Evolutionary conservation across 92 coral and sea anemone species (phyloP).

Genomic region (Muricea muricata): DNA sequence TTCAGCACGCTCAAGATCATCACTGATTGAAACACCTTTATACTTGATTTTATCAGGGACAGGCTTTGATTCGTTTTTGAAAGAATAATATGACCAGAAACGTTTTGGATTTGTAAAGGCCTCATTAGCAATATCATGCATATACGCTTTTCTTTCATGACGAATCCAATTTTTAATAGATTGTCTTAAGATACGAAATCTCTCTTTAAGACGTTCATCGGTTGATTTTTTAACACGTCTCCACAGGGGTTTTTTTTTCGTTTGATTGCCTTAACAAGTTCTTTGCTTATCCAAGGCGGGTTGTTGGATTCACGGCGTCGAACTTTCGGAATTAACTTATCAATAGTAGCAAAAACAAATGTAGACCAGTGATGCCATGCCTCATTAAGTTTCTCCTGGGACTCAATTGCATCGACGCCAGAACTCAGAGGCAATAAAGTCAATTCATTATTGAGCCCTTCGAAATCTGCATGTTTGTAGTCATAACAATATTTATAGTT

Average conservation of each 20-base stretch:
- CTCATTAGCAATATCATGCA: slow-evolving; percentile 56
- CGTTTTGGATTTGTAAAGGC: slow-evolving; percentile 52
- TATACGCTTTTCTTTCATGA: slow-evolving; percentile 49
- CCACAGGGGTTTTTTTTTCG: slow-evolving; percentile 60
- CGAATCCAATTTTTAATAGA: slow-evolving; percentile 58
- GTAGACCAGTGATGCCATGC: slow-evolving; percentile 43
- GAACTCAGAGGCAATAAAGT: slow-evolving; percentile 28
- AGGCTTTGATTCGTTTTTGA: slow-evolving; percentile 55
- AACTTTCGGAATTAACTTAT: neutral
- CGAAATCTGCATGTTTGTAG: slow-evolving; percentile 60
- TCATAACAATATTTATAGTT: slow-evolving; percentile 30
- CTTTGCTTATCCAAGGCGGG: slow-evolving; percentile 57
- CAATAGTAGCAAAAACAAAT: slow-evolving; percentile 14
- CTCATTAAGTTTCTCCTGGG: slow-evolving; percentile 45
- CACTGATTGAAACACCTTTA: slow-evolving; percentile 29
- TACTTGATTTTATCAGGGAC: slow-evolving; percentile 57
- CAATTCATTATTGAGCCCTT: slow-evolving; percentile 2
- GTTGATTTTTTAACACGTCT: slow-evolving; percentile 29
- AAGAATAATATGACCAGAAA: slow-evolving; percentile 62
- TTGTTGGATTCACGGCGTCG: slow-evolving; percentile 15
- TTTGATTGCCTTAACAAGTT: slow-evolving; percentile 60
- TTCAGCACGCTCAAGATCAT: slow-evolving; percentile 57
- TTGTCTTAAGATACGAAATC: slow-evolving; percentile 59
- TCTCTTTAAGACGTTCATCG: slow-evolving; percentile 38
- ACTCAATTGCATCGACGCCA: slow-evolving; percentile 25